Percentiles rank a stretch among this genome's conserved stretches.
Evolutionary conservation across 2,888 invertebrate species (phyloP).

Genomic region (Choreutis nemorana): DNA sequence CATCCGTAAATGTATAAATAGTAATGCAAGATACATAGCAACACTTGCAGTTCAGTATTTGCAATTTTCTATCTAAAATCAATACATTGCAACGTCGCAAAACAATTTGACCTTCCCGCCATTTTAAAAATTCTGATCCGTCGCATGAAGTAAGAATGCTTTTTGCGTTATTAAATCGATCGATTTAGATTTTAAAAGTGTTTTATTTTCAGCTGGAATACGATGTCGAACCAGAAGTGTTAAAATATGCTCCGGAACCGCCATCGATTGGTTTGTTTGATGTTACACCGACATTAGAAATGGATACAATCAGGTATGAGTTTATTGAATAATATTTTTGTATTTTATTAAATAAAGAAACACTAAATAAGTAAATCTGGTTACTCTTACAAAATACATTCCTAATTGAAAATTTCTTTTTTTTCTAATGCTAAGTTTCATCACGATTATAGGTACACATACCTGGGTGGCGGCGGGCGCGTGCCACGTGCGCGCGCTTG

Average conservation of each 20-base stretch:
- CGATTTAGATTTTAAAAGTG: constrained; percentile 6
- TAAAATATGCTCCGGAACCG: constrained; percentile 72
- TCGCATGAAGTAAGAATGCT: neutral
- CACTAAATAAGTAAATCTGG: neutral
- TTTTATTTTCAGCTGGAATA: constrained; percentile 72
- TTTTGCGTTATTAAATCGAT: neutral
- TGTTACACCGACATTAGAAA: constrained; percentile 44
- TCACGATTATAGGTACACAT: constrained; percentile 57
- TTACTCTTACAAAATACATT: neutral
- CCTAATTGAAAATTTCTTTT: neutral
- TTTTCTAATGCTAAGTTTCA: no score
- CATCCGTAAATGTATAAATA: no score
- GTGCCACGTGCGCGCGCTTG: constrained; percentile 36
- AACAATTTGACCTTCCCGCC: neutral
- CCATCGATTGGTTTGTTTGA: constrained; percentile 70
- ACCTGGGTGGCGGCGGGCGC: constrained; percentile 38
- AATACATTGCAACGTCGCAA: no score
- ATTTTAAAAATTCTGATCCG: neutral
- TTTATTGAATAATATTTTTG: neutral
- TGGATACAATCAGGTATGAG: constrained; percentile 65
- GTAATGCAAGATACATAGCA: no score
- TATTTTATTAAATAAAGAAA: neutral
- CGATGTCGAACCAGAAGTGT: constrained; percentile 79
- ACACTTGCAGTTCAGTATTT: no score
- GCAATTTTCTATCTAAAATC: no score